A percentile compares a stretch with the other conserved stretches of the same genome.
These are phyloP conservation scores for Drosophila navojoa DNA, from an alignment of 1,140 invertebrate genomes.

Conservation along the genomic window DNA sequence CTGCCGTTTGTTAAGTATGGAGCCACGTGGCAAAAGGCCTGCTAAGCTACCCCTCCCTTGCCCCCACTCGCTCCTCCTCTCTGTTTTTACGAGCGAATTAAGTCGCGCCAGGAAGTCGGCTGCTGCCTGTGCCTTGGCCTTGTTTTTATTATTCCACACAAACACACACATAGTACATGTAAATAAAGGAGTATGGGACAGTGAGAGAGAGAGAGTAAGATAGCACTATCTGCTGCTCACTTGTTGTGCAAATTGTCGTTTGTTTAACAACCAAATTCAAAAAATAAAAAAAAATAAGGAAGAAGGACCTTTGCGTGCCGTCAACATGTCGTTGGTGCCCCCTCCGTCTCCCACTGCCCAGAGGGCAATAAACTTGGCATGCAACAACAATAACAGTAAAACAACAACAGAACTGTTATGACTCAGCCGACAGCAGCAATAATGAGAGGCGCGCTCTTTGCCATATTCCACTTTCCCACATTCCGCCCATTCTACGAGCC, in stretches of 20 bases:
- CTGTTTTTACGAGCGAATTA: conserved; percentile 59
- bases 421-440: conserved; percentile 34
- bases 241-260: conserved; percentile 44
- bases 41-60: conserved; percentile 7
- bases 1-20: conserved; percentile 22
- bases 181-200: conserved; percentile 4
- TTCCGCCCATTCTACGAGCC: not conserved
- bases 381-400: conserved; percentile 68
- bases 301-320: conserved; percentile 75
- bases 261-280: conserved; percentile 43
- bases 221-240: conserved; percentile 33
- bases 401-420: conserved; percentile 46
- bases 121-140: conserved; percentile 25
- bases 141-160: conserved; percentile 46
- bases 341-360: conserved; percentile 20
- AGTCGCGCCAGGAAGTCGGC: conserved; percentile 69
- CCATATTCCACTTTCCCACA: conserved; percentile 16
- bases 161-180: conserved; percentile 26
- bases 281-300: conserved; percentile 24
- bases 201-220: conserved; percentile 5
- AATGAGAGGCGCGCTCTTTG: conserved; percentile 3
- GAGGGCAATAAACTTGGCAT: conserved; percentile 73
- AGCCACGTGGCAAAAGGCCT: conserved; percentile 69
- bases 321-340: conserved; percentile 62
- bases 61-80: not conserved